A percentile compares a stretch with the other conserved stretches of the same genome.
Conservation (phyloP, 2,113 vertebrate genomes). For the Oryzias javanicus region DNA sequence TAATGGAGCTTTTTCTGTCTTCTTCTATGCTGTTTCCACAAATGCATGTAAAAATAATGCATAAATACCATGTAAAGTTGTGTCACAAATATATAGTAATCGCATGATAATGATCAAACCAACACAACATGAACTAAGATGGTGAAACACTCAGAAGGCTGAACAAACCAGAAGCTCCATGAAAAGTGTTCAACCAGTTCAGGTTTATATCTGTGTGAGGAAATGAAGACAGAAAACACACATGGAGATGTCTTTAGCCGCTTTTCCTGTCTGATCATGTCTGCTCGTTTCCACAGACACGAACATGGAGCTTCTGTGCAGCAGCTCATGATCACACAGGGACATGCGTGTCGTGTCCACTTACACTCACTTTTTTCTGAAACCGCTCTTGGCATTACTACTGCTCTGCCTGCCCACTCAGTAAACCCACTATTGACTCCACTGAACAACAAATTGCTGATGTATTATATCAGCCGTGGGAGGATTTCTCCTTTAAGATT, state of each 20-base stretch:
- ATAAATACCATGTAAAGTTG: too few species aligned
- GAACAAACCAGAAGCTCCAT: not conserved
- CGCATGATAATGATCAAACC: not conserved
- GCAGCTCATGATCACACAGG: not conserved
- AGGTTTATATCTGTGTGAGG: slow-evolving; percentile 18
- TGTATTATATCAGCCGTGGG: slow-evolving; percentile 26
- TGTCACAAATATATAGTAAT: too few species aligned
- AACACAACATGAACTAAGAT: slow-evolving; percentile 4
- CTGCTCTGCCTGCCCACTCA: slow-evolving; percentile 12
- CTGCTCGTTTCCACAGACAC: slow-evolving; percentile 6
- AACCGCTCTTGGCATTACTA: slow-evolving; percentile 21
- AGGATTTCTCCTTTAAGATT: slow-evolving; percentile 15
- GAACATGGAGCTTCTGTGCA: slow-evolving; percentile 13
- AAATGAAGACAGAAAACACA: not conserved
- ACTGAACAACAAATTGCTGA: slow-evolving; percentile 34
- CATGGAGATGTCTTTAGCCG: too few species aligned
- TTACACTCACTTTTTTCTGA: slow-evolving; percentile 19
- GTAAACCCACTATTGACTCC: slow-evolving; percentile 27
- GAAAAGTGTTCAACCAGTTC: slow-evolving; percentile 9
- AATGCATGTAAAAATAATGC: too few species aligned
- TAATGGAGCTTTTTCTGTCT: too few species aligned
- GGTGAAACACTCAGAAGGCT: not conserved
- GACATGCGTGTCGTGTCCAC: slow-evolving; percentile 3
- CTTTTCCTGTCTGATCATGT: slow-evolving; percentile 9
- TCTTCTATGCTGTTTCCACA: too few species aligned